These are phyloP conservation scores for Echinarachnius parma DNA, from an alignment of 53 echinoderm and acorn worm species.

Conservation along the genomic window DNA sequence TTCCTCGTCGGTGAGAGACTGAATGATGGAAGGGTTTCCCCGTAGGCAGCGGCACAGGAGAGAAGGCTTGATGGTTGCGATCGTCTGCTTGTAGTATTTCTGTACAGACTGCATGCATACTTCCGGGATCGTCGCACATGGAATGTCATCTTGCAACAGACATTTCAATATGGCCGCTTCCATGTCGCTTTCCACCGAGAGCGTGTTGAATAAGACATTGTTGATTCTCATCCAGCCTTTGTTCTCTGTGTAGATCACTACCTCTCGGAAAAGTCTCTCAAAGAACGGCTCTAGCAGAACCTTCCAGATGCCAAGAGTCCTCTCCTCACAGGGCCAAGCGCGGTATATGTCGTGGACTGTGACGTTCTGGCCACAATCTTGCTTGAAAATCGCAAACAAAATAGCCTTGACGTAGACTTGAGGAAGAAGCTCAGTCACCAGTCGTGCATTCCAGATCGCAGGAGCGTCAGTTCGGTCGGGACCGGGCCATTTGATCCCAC, in stretches of 20 bases:
- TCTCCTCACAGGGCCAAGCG: conserved; percentile 54
- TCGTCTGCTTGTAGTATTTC: background rate
- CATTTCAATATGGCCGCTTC: conserved; percentile 13
- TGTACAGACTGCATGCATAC: conserved; percentile 3
- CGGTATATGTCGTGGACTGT: conserved; percentile 36
- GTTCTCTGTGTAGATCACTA: conserved; percentile 48
- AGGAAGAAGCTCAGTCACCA: conserved; percentile 62
- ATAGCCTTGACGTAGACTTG: conserved; percentile 52
- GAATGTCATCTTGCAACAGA: background rate
- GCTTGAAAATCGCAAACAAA: background rate
- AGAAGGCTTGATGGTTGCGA: background rate
- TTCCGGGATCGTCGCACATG: conserved; percentile 16
- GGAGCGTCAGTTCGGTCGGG: conserved; percentile 71
- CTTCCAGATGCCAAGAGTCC: conserved; percentile 40
- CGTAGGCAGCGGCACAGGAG: conserved; percentile 12
- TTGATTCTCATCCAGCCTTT: conserved; percentile 53
- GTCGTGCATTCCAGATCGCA: conserved; percentile 74
- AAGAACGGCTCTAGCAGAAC: conserved; percentile 53
- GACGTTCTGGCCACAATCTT: background rate
- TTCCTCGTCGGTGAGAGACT: background rate
- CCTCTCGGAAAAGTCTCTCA: conserved; percentile 23
- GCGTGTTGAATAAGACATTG: conserved; percentile 27
- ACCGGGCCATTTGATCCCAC: conserved; percentile 90
- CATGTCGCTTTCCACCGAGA: conserved; percentile 4
- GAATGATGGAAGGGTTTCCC: conserved; percentile 1